Percentiles rank a stretch among this genome's conserved stretches.
phyloP scores from a whole-genome alignment of 2,797 vertebrate species.

The Gobionotothen gibberifrons region DNA sequence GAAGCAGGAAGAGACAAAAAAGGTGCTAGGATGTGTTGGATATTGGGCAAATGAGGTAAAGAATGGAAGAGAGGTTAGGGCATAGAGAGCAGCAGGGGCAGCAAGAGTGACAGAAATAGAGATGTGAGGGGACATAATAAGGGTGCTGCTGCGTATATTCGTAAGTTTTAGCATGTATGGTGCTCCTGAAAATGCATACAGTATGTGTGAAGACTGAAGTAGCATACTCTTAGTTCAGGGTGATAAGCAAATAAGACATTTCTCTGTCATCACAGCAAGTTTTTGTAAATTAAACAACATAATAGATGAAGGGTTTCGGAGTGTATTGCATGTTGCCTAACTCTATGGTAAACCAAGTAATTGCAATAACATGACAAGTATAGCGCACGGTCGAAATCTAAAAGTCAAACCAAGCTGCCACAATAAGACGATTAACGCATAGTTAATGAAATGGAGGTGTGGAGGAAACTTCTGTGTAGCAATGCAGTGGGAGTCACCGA shows the following conservation, averaged over 20 bases:
- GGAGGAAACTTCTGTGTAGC: too few species aligned
- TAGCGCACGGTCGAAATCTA: not conserved
- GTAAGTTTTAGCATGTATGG: slow-evolving; percentile 27
- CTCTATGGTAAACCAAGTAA: not conserved
- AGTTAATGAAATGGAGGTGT: not conserved
- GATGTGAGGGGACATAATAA: slow-evolving; percentile 75
- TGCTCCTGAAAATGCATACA: slow-evolving; percentile 3
- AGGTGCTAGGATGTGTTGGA: slow-evolving; percentile 3
- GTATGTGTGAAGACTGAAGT: slow-evolving; percentile 10
- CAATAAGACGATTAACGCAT: rapidly evolving
- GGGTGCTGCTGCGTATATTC: slow-evolving; percentile 55
- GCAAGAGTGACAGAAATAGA: slow-evolving; percentile 46
- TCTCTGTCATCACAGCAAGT: not conserved
- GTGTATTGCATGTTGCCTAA: not conserved
- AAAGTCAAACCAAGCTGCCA: not conserved
- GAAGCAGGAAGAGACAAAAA: slow-evolving; percentile 12
- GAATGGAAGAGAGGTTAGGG: not conserved
- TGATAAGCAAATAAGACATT: not conserved
- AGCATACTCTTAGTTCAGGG: not conserved
- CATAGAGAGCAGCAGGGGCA: slow-evolving; percentile 33
- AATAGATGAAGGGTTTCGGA: not conserved
- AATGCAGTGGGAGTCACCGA: too few species aligned
- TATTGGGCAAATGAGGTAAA: slow-evolving; percentile 22
- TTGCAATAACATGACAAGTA: not conserved
- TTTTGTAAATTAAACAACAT: not conserved